Percentiles rank a stretch among this genome's conserved stretches.
Conservation (phyloP, 2,797 vertebrate species). For the Sparidentex hasta region DNA sequence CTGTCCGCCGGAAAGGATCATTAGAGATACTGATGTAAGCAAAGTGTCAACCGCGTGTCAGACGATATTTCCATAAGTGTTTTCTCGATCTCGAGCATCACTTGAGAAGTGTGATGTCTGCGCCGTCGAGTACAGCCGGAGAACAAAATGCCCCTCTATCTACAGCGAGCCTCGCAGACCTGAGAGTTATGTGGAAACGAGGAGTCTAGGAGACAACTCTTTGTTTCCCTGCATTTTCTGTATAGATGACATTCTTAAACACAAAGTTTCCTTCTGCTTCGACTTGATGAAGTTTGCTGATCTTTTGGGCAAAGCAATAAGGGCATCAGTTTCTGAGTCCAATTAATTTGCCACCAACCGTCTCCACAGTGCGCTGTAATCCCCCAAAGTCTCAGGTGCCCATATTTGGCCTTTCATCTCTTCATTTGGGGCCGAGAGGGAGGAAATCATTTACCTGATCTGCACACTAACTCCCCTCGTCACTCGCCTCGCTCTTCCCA, state of each 20-base stretch:
- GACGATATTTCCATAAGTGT: conserved; percentile 24
- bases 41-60: conserved; percentile 43
- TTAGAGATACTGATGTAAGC: conserved; percentile 49
- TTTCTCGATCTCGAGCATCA: conserved; percentile 18
- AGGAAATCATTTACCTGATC: conserved; percentile 32
- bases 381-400: conserved; percentile 26
- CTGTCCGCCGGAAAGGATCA: conserved; percentile 33
- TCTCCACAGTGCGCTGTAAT: background rate
- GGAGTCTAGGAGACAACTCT: background rate
- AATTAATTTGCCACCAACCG: conserved; percentile 35
- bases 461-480: conserved; percentile 46
- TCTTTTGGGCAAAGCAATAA: conserved; percentile 43
- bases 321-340: conserved; percentile 13
- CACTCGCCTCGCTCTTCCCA: conserved; percentile 14
- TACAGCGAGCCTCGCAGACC: background rate
- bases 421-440: conserved; percentile 8
- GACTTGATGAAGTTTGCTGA: conserved; percentile 21
- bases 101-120: conserved; percentile 32
- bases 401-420: conserved; percentile 45
- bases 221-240: too few species aligned
- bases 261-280: conserved; percentile 12
- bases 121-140: conserved; percentile 6
- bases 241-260: background rate
- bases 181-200: background rate
- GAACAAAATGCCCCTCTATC: background rate